Base-by-base conservation (phyloP, 2,888 invertebrate genomes). In the Branchellion lobata region DNA sequence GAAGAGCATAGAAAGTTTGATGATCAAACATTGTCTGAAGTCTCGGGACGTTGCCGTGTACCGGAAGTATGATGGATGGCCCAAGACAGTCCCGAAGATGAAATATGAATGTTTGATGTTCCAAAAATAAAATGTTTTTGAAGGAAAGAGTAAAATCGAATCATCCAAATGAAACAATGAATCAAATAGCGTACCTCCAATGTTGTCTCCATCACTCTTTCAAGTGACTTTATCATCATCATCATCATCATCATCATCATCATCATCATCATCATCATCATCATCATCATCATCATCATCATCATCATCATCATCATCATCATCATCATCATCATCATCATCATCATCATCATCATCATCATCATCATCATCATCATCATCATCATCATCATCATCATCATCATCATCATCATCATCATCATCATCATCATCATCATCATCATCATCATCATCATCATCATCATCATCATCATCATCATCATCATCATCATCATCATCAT, bases 251-350 rank as follows among this genome's bases (percentile, higher is more conserved):
- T 3, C 57, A 57, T 3, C 3, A 57, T 57, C 57, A 57, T 3
- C 57, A 57, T 24, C 57, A 3, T 3, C 3, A 57, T 68, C 27
- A 68, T 11, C 14, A 68, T 71, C 2, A 69, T 3, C 11, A 69
- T 3, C 69, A 69, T 69, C 2, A 69, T 69, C 27, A 69, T 8
- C 2, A 69, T 69, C 5, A 69, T 8, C 24, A 24, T 69, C 69
- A 69, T 69, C 69, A 69, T 69, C 69, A 69, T 2, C 5, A 69
- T 69, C 69, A 8, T 24, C 69, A 8, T 24, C 69, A 33, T 69
- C 69, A 8, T 69, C 69, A 24, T 69, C 21, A 21, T 51, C 51
- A 51, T 51, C 51, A 11, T 51, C 27, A 69, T 69, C 69, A 69
- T 69, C 69, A 69, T 24, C 69, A 69, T 33, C 27, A 14, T 68